phyloP scores from a whole-genome alignment of 2,797 vertebrate genomes.

The Ficedula albicollis region DNA sequence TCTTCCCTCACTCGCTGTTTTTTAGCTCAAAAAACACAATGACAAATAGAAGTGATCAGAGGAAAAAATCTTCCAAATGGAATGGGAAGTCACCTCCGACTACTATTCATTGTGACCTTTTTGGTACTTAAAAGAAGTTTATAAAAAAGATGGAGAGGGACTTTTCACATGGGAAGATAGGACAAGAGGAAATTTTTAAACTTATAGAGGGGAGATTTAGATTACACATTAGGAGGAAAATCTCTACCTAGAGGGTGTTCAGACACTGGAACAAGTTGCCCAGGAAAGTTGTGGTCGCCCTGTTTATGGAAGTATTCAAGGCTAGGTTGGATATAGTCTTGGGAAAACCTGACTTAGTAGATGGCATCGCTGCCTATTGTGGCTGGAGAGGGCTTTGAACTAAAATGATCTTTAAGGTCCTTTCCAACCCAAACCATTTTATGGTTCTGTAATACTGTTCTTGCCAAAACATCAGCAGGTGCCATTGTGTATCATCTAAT shows the following conservation, averaged over 20 bases:
- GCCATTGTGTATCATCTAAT: not conserved
- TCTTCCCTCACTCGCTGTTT: not conserved
- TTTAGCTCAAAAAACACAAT: not conserved
- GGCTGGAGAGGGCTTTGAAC: rapidly evolving
- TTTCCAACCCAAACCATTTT: not conserved
- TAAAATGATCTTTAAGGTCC: too few relatives aligned
- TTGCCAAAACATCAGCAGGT: not conserved
- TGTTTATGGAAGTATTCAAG: not conserved
- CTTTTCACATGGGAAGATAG: not conserved
- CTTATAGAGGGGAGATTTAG: not conserved
- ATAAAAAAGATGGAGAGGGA: not conserved
- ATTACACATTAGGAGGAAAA: not conserved
- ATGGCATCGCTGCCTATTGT: rapidly evolving
- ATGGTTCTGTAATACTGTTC: not conserved
- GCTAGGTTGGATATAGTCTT: rapidly evolving
- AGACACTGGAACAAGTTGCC: not conserved
- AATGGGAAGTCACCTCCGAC: not conserved
- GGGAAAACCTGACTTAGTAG: not conserved
- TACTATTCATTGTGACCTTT: not conserved
- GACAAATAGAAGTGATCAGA: not conserved
- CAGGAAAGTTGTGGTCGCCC: not conserved
- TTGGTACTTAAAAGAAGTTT: not conserved
- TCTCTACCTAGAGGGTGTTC: not conserved
- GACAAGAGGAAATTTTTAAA: not conserved
- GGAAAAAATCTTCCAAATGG: not conserved